Conservation (phyloP, 2,888 invertebrate species). For the Cerceris rybyensis region DNA sequence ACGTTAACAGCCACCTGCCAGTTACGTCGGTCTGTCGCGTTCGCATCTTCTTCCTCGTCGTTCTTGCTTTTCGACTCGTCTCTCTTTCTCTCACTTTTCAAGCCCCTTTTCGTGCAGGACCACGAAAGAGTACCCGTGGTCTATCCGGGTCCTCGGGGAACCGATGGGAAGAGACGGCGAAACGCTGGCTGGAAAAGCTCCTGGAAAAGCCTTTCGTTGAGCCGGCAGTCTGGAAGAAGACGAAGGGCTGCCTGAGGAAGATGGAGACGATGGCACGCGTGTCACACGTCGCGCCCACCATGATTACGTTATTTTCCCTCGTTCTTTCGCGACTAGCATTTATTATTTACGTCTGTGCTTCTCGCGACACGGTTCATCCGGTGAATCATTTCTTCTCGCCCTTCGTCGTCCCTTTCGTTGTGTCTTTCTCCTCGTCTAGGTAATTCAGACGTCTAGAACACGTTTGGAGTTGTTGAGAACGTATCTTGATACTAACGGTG, state of each 20-base stretch:
- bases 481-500: not conserved
- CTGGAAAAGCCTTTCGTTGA: constrained; percentile 58
- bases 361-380: constrained; percentile 10
- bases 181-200: constrained; percentile 46
- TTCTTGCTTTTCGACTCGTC: constrained; percentile 12
- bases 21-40: constrained; percentile 43
- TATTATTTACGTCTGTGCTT: constrained; percentile 70
- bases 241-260: constrained; percentile 2
- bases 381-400: not conserved
- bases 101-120: constrained; percentile 17
- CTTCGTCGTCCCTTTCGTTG: no score
- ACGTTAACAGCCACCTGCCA: constrained; percentile 69
- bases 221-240: constrained; percentile 9
- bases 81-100: constrained; percentile 26
- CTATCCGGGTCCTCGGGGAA: constrained; percentile 59
- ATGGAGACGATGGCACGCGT: constrained; percentile 62
- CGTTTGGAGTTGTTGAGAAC: constrained; percentile 21
- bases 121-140: constrained; percentile 48
- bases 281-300: constrained; percentile 73
- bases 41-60: constrained; percentile 24
- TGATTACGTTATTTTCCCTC: constrained; percentile 77
- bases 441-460: not conserved
- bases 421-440: not conserved
- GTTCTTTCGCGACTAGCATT: constrained; percentile 64
- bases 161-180: constrained; percentile 39